Conservation (phyloP, 2,888 invertebrate genomes). For the Ametastegia equiseti region DNA sequence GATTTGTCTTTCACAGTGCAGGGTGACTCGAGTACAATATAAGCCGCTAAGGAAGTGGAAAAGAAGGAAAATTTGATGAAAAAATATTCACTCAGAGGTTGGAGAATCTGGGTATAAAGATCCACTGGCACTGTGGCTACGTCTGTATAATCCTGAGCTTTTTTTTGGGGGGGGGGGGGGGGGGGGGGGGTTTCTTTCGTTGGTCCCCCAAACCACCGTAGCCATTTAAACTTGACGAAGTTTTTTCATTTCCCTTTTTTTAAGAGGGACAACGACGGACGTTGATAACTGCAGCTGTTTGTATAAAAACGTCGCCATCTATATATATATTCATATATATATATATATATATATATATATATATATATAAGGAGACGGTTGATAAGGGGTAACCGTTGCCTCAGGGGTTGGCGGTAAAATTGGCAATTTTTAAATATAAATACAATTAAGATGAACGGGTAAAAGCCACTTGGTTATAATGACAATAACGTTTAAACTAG, state of each 20-base stretch:
- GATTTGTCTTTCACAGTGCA: too few species aligned
- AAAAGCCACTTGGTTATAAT: not conserved
- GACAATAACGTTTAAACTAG: not conserved
- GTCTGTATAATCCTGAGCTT: not conserved
- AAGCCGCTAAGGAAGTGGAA: too few species aligned
- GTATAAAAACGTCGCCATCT: too few species aligned
- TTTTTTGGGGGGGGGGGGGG: not conserved
- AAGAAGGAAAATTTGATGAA: not conserved
- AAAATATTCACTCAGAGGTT: not conserved
- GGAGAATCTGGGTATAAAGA: not conserved
- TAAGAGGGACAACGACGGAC: not conserved
- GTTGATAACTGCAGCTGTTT: slow-evolving; percentile 9
- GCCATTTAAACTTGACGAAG: not conserved
- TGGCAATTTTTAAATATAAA: slow-evolving; percentile 30
- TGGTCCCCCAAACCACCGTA: too few species aligned
- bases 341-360: too few species aligned
- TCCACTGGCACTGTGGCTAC: not conserved
- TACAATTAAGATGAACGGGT: not conserved
- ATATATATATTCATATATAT: too few species aligned
- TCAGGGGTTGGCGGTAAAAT: not conserved
- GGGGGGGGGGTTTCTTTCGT: too few species aligned
- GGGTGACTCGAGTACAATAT: too few species aligned
- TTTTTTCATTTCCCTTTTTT: slow-evolving; percentile 30
- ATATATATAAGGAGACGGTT: too few species aligned
- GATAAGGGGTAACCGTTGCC: too few species aligned